Conservation (phyloP, 2,888 invertebrate genomes). For the Terebella lapidaria region DNA sequence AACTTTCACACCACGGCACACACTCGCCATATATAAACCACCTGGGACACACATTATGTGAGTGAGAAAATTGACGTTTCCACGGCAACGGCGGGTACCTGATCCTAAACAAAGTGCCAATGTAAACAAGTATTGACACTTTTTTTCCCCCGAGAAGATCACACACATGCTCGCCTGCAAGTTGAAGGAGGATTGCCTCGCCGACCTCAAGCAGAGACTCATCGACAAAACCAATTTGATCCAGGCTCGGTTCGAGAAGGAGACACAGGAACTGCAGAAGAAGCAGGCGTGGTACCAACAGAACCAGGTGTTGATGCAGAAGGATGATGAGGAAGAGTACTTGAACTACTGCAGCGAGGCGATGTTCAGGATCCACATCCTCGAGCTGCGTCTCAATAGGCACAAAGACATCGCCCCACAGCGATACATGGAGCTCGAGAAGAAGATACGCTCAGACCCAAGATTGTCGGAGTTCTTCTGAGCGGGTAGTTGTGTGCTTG, state of each 20-base stretch:
- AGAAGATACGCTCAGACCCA: constrained; percentile 20
- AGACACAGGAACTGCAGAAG: constrained; percentile 52
- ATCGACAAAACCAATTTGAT: constrained; percentile 54
- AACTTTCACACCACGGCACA: too few species aligned
- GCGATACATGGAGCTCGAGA: constrained; percentile 48
- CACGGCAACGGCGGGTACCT: too few species aligned
- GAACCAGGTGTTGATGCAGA: constrained; percentile 53
- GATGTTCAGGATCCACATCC: constrained; percentile 52
- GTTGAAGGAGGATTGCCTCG: constrained; percentile 49
- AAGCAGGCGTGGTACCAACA: constrained; percentile 55
- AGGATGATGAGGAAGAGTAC: constrained; percentile 54
- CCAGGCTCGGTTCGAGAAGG: constrained; percentile 54
- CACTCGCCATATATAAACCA: too few species aligned
- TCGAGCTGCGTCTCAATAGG: constrained; percentile 52
- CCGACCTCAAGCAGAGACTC: constrained; percentile 51
- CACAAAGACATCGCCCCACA: constrained; percentile 53
- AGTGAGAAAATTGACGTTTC: too few species aligned
- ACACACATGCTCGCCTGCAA: constrained; percentile 40
- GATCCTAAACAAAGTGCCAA: too few species aligned
- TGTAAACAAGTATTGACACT: too few species aligned
- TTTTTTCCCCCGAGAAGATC: constrained; percentile 47
- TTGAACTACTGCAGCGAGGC: constrained; percentile 53
- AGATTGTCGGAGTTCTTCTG: constrained; percentile 23
- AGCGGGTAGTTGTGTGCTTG: too few species aligned
- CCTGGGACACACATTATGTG: too few species aligned